These are phyloP conservation scores for Vicugna pacos DNA, from an alignment of 2,113 vertebrate species.

Conservation along the genomic window DNA sequence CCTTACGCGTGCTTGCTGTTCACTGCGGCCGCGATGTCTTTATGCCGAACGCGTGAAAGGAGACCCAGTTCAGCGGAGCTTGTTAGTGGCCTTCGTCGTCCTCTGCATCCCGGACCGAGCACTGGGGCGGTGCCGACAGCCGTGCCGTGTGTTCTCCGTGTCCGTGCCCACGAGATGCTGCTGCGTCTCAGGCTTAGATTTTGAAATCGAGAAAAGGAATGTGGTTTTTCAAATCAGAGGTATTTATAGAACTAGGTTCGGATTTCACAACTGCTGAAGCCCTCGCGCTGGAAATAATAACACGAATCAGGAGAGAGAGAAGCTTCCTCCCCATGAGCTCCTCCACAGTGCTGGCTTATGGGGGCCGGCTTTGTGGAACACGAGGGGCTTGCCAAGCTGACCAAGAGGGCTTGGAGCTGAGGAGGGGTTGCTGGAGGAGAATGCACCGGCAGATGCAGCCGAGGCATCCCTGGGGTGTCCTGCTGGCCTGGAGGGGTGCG, in stretches of 20 bases:
- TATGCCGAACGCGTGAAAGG: slow-evolving; percentile 79
- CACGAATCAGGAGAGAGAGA: background rate
- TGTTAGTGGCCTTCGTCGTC: slow-evolving; percentile 85
- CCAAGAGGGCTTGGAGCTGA: background rate
- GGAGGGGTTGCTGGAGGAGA: background rate
- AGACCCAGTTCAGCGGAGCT: slow-evolving; percentile 80
- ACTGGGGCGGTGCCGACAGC: slow-evolving; percentile 45
- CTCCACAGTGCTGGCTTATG: background rate
- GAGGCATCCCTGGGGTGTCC: background rate
- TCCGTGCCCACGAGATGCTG: slow-evolving; percentile 72
- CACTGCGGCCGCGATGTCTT: slow-evolving; percentile 80
- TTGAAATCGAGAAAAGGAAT: slow-evolving; percentile 74
- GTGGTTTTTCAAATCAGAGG: slow-evolving; percentile 82
- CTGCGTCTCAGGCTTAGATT: slow-evolving; percentile 71
- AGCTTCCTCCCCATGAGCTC: background rate
- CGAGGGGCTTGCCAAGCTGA: background rate
- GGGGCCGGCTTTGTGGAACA: background rate
- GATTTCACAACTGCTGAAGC: slow-evolving; percentile 53
- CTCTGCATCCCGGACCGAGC: slow-evolving; percentile 79
- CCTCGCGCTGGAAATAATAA: slow-evolving; percentile 52
- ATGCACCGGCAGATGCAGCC: background rate
- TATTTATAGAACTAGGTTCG: slow-evolving; percentile 85
- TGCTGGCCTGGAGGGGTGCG: background rate
- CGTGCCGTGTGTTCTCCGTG: slow-evolving; percentile 29
- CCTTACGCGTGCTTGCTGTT: slow-evolving; percentile 80